phyloP scores from a whole-genome alignment of 2,888 invertebrate species.

The Parthenolecanium corni region DNA sequence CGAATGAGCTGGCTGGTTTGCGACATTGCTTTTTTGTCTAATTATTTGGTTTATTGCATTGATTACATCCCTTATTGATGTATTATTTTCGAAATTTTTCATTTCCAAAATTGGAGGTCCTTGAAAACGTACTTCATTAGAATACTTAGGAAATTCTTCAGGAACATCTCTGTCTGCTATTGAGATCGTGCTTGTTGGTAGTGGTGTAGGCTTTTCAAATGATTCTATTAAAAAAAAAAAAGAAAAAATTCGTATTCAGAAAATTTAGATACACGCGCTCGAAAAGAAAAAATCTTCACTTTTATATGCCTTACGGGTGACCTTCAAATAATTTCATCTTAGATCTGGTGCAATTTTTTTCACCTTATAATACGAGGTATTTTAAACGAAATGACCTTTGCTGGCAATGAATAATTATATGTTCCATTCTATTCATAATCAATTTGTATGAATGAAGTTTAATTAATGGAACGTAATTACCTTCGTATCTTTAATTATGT shows the following conservation, averaged over 20 bases:
- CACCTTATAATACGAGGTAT: no score
- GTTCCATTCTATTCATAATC: neutral
- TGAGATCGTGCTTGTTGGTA: neutral
- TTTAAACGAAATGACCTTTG: neutral
- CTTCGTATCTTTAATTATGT: no score
- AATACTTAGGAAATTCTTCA: neutral
- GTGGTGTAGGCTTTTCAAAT: neutral
- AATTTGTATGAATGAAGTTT: neutral
- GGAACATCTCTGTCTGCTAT: neutral
- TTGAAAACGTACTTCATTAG: neutral
- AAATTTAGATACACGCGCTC: no score
- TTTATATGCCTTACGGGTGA: no score
- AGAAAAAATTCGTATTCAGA: no score
- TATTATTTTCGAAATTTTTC: neutral
- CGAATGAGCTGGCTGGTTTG: no score
- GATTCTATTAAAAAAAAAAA: no score
- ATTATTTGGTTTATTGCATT: no score
- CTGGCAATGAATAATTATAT: neutral
- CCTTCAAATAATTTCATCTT: no score
- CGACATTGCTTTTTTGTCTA: no score
- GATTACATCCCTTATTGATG: neutral
- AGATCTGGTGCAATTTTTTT: no score
- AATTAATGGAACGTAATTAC: slow-evolving; percentile 1
- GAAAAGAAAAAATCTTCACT: no score
- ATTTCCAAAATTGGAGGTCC: neutral